phyloP scores from a whole-genome alignment of 2,888 invertebrate species.

The Epirrhoe tristata region DNA sequence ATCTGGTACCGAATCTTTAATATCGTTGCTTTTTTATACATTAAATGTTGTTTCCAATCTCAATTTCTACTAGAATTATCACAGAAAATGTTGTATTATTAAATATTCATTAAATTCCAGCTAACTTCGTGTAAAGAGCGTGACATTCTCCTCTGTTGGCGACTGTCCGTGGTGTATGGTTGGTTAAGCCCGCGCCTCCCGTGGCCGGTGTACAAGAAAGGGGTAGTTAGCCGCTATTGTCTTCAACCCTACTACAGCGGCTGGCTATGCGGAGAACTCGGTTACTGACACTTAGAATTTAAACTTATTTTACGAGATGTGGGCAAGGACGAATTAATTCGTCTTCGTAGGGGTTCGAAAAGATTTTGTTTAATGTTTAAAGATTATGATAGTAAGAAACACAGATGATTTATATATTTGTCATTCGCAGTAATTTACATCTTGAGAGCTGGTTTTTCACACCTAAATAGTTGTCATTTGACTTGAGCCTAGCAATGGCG shows the following conservation, averaged over 20 bases:
- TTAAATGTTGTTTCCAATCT: too few species aligned
- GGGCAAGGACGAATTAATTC: neutral
- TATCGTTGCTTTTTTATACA: too few species aligned
- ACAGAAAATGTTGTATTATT: neutral
- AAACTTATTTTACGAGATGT: neutral
- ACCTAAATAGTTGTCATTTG: too few species aligned
- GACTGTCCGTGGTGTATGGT: slow-evolving; percentile 76
- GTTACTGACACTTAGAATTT: slow-evolving; percentile 59
- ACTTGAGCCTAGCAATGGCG: too few species aligned
- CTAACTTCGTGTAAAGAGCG: slow-evolving; percentile 7
- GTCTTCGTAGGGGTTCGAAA: neutral
- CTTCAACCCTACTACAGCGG: slow-evolving; percentile 60
- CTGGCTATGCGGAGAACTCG: slow-evolving; percentile 50
- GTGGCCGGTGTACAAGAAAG: slow-evolving; percentile 75
- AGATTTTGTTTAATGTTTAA: neutral
- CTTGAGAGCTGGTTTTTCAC: too few species aligned
- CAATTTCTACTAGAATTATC: too few species aligned
- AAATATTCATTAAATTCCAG: slow-evolving; percentile 12
- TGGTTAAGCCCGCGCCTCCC: slow-evolving; percentile 83
- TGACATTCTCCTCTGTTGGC: slow-evolving; percentile 44
- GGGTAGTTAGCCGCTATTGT: slow-evolving; percentile 85
- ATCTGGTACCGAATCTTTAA: too few species aligned
- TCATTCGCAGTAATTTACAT: too few species aligned
- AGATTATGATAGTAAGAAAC: neutral
- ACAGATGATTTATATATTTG: too few species aligned